Evolutionary conservation across 2,113 vertebrate species (phyloP).

Genomic region (Tautogolabrus adspersus): DNA sequence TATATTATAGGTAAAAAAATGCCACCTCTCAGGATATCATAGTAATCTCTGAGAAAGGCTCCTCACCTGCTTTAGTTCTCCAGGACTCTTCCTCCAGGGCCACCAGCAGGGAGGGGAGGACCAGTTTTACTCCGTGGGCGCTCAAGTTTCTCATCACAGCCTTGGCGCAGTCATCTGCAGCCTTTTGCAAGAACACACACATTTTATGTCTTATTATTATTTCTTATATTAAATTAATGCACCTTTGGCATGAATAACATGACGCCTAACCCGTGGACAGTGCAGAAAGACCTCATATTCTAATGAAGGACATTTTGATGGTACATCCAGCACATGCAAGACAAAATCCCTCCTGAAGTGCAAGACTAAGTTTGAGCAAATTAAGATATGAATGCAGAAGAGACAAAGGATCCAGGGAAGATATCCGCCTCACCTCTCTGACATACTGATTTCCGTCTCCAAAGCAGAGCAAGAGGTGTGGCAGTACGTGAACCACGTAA

Average conservation of each 20-base stretch:
- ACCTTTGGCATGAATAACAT: neutral
- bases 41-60: no score
- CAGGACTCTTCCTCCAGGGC: conserved; percentile 98
- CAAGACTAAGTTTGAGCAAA: neutral
- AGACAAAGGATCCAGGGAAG: neutral
- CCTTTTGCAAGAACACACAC: conserved; percentile 77
- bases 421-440: conserved; percentile 88
- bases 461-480: conserved; percentile 96
- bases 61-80: conserved; percentile 96
- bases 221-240: neutral
- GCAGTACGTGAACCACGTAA: conserved; percentile 96
- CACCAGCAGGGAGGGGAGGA: conserved; percentile 94
- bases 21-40: no score
- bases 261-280: neutral
- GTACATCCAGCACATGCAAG: neutral
- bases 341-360: neutral
- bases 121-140: conserved; percentile 97
- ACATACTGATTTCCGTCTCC: conserved; percentile 99
- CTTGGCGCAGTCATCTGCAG: conserved; percentile 98
- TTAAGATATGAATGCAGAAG: neutral
- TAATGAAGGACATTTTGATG: neutral
- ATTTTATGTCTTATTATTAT: neutral
- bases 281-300: neutral
- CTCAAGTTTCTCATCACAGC: conserved; percentile 99
- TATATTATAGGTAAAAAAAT: neutral